These are phyloP conservation scores for Paraplagusia blochii DNA, from an alignment of 2,113 vertebrate species.

Conservation along the genomic window DNA sequence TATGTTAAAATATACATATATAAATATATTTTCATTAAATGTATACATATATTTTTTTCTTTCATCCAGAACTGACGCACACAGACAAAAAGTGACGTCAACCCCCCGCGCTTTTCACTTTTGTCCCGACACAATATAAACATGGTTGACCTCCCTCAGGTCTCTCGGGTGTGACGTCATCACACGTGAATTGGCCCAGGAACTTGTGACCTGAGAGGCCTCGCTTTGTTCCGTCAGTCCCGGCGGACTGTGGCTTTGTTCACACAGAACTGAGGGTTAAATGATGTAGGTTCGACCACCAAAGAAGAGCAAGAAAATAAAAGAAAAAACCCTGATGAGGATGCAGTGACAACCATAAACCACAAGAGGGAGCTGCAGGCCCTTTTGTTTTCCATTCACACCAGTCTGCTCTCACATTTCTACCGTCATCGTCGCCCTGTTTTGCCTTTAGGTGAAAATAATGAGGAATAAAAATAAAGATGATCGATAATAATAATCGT, in stretches of 20 bases:
- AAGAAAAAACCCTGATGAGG: neutral
- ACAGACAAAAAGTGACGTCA: constrained; percentile 50
- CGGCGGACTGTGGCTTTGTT: constrained; percentile 1
- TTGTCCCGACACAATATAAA: constrained; percentile 53
- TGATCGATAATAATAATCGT: too few relatives aligned
- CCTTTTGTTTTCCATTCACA: constrained; percentile 28
- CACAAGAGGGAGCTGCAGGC: constrained; percentile 19
- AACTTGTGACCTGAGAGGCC: constrained; percentile 21
- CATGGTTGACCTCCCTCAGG: constrained; percentile 61
- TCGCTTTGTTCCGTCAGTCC: constrained; percentile 6
- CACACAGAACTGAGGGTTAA: neutral
- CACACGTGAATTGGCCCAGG: constrained; percentile 3
- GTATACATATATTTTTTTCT: constrained; percentile 75
- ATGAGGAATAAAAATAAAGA: too few relatives aligned
- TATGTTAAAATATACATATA: constrained; percentile 76
- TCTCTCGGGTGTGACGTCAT: constrained; percentile 35
- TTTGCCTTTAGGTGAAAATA: neutral
- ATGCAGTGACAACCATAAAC: neutral
- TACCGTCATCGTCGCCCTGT: too few relatives aligned
- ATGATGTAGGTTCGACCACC: neutral
- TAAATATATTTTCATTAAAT: constrained; percentile 66
- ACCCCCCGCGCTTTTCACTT: constrained; percentile 54
- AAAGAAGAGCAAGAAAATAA: neutral
- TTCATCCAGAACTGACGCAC: constrained; percentile 59
- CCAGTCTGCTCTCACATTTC: constrained; percentile 23